Percentiles rank a stretch among this genome's conserved stretches.
phyloP scores from a whole-genome alignment of 2,113 vertebrate genomes.

The Grallaria varia region DNA sequence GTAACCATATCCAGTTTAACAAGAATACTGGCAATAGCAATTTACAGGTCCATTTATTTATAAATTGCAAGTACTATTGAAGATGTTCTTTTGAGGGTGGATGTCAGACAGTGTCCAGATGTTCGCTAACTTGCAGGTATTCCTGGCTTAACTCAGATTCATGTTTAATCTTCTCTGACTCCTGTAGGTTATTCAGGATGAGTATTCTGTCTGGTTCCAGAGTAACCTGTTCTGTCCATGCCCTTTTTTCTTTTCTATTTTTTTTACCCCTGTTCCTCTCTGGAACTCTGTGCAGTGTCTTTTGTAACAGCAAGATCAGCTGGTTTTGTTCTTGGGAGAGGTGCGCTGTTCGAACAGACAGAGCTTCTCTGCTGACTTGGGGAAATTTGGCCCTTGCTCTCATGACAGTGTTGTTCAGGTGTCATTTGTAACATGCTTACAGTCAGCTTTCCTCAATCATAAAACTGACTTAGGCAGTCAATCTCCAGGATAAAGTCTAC shows the following conservation, averaged over 20 bases:
- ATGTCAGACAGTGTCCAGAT: neutral
- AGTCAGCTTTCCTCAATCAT: conserved; percentile 5
- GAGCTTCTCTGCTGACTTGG: conserved; percentile 25
- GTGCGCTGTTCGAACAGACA: neutral
- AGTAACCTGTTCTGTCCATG: neutral
- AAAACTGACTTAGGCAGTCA: neutral
- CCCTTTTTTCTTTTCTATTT: neutral
- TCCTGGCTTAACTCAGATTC: neutral
- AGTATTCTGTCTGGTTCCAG: neutral
- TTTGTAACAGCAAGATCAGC: conserved; percentile 26
- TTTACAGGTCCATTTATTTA: neutral
- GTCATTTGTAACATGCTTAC: neutral
- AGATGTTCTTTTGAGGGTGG: neutral
- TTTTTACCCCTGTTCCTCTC: neutral
- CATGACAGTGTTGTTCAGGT: conserved; percentile 11
- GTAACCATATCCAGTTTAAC: neutral
- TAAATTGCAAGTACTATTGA: neutral
- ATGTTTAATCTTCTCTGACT: neutral
- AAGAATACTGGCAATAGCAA: neutral
- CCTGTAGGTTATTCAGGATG: neutral
- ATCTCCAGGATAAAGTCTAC: neutral
- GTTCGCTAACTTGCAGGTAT: neutral
- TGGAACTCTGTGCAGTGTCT: conserved; percentile 10
- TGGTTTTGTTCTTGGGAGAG: conserved; percentile 7
- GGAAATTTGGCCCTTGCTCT: neutral